phyloP scores from a whole-genome alignment of 2,113 vertebrate genomes.

The Phaethon lepturus region DNA sequence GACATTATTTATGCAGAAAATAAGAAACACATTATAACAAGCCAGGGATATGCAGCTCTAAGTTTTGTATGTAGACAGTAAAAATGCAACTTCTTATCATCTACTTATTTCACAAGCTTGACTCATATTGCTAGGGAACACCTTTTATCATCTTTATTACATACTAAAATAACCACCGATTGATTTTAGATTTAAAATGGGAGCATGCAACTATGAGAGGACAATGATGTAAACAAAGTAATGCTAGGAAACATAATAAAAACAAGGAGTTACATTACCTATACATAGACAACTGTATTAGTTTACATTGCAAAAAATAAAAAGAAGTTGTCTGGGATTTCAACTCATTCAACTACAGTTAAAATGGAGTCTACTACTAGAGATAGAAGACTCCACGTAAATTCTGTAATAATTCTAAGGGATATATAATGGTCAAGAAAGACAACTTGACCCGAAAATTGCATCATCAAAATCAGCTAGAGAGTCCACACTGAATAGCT shows the following conservation, averaged over 20 bases:
- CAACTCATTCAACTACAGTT: background rate
- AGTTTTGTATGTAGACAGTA: background rate
- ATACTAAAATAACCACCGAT: background rate
- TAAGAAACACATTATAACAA: background rate
- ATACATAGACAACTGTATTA: background rate
- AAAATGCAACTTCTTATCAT: background rate
- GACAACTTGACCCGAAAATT: background rate
- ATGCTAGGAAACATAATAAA: background rate
- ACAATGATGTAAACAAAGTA: background rate
- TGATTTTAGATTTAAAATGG: background rate
- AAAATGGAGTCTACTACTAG: background rate
- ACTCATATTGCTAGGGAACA: background rate
- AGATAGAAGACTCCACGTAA: background rate
- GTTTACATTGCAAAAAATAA: background rate
- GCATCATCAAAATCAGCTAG: background rate
- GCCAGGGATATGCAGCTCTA: background rate
- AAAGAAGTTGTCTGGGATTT: no score
- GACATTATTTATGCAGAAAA: background rate
- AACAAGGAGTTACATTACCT: background rate
- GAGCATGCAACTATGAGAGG: background rate
- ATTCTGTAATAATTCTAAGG: background rate
- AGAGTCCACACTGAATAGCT: background rate
- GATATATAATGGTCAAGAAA: background rate
- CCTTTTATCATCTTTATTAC: background rate
- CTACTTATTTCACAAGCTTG: background rate